Base-by-base conservation (phyloP, 2,888 invertebrate species). In the Eueremaeus valkanovi region DNA sequence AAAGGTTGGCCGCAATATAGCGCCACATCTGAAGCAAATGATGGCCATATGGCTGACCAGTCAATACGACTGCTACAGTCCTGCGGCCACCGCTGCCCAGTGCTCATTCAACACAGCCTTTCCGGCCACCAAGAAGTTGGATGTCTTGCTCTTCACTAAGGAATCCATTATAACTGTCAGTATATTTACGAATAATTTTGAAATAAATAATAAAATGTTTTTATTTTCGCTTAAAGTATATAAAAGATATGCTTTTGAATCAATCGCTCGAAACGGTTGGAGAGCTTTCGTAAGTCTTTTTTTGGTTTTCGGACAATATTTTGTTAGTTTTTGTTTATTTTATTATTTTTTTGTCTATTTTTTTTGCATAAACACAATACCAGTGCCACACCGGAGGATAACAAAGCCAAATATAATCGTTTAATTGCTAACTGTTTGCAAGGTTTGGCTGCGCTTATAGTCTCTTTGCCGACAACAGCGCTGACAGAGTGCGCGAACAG, bases 41-140 rank as follows among this genome's bases (percentile, higher is more conserved):
- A 88, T 85, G 82, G 92, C 93, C 1, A 87, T 89, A 3, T 95
- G 95, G 95, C 88, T 95, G 81, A 87, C 90, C 63, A 90, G 92
- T 73, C 91, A 90, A 82, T 90, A 90, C 85, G 95, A 96, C 83
- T 89, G 89, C 16, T 92, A 93, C 84, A 89, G 91, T 51, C 93
- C 93, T 13, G 93, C 92, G 24, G 90, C 92, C 8, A 87, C 88
- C 79, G 88, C 89, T 76, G 92, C 93, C 0, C 84, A 83, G 45
- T 84, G 85, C 79, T 88, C 90, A 5, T 91, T 93, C 79, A 78
- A 81, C 29, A 87, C 86, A 76, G 90, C 92, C 0, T 96, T 96
- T 83, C 89, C 93, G 0, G 85, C 88, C 9, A 87, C 86, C 70
- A 95, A 94, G 84, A 85, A 91, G 72, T 86, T 88, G 1, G 92